Conservation (phyloP, 2,113 vertebrate genomes). For the Thalassoma bifasciatum region DNA sequence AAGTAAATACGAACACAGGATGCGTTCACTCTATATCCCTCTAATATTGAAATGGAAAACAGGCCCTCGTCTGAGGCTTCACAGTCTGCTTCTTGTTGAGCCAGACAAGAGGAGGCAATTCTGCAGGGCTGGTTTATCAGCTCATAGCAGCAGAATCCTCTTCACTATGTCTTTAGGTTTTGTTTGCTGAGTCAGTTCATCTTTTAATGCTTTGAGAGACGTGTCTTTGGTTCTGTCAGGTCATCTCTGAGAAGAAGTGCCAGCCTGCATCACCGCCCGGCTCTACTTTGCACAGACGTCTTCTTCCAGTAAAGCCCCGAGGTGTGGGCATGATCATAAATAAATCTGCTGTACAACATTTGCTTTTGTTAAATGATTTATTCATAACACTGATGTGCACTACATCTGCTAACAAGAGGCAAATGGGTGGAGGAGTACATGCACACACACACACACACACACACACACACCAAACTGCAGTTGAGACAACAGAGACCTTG, state of each 20-base stretch:
- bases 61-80: background rate
- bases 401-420: constrained; percentile 23
- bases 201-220: background rate
- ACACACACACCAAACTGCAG: background rate
- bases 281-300: constrained; percentile 9
- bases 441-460: background rate
- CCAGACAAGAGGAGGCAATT: no score
- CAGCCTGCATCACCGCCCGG: background rate
- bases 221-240: background rate
- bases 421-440: constrained; percentile 2
- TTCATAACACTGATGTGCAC: constrained; percentile 10
- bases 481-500: constrained; percentile 7
- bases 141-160: background rate
- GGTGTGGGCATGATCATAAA: constrained; percentile 15
- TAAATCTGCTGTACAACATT: constrained; percentile 45
- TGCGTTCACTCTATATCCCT: no score
- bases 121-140: constrained; percentile 8
- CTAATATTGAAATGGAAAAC: no score
- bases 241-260: background rate
- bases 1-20: no score
- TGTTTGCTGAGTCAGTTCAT: background rate
- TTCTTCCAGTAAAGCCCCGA: background rate
- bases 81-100: background rate
- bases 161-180: background rate
- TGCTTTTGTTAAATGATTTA: constrained; percentile 42